Percentiles rank a stretch among this genome's conserved stretches.
These are phyloP conservation scores for Eupithecia inturbata DNA, from an alignment of 2,888 invertebrate genomes.

Conservation along the genomic window DNA sequence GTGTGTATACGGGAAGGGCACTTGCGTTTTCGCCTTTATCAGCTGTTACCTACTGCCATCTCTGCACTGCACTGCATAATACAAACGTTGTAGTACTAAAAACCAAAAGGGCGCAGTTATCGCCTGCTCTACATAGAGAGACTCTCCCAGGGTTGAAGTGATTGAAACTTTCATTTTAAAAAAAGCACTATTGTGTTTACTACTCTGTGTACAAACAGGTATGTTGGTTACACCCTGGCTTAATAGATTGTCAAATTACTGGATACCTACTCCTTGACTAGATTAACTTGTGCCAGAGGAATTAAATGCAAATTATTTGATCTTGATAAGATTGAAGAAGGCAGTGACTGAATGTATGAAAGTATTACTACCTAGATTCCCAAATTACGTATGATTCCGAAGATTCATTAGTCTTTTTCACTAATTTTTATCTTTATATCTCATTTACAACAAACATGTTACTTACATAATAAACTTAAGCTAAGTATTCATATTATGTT, in stretches of 20 bases:
- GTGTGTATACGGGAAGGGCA: slow-evolving; percentile 50
- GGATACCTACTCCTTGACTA: neutral
- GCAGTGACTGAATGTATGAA: neutral
- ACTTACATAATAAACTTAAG: no score
- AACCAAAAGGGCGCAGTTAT: neutral
- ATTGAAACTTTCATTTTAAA: neutral
- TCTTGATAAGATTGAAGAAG: neutral
- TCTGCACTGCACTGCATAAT: slow-evolving; percentile 12
- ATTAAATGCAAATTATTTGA: no score
- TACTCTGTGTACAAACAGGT: neutral
- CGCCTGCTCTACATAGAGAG: neutral
- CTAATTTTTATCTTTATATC: no score
- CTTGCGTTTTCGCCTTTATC: slow-evolving; percentile 69
- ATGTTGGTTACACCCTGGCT: neutral
- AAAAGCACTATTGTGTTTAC: neutral
- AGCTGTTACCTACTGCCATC: slow-evolving; percentile 68
- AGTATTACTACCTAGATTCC: neutral
- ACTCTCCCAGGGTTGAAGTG: neutral
- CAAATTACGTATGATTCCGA: no score
- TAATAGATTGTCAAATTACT: neutral
- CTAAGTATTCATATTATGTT: no score
- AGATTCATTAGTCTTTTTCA: no score
- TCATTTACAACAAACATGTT: no score
- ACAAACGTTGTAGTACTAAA: neutral
- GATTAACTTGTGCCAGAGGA: neutral